phyloP scores from a whole-genome alignment of 2,888 invertebrate genomes.

The Eristalinus sepulchralis region DNA sequence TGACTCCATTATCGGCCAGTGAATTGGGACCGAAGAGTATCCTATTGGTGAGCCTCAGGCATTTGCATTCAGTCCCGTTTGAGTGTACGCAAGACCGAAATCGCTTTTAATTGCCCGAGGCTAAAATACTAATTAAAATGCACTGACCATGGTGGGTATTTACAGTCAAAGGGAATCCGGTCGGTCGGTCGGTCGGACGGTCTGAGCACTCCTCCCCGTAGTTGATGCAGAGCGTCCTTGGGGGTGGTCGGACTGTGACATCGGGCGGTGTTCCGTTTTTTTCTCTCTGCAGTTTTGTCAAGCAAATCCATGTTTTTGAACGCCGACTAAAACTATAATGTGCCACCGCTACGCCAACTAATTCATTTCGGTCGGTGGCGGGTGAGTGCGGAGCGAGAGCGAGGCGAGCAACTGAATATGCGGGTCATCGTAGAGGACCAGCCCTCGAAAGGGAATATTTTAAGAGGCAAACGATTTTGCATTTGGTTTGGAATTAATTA shows the following conservation, averaged over 20 bases:
- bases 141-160: slow-evolving; percentile 62
- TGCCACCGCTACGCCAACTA: slow-evolving; percentile 35
- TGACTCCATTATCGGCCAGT: slow-evolving; percentile 43
- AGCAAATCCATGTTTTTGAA: slow-evolving; percentile 29
- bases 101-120: slow-evolving; percentile 55
- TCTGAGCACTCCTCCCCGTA: neutral
- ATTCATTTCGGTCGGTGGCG: slow-evolving; percentile 33
- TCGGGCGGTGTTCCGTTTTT: slow-evolving; percentile 2
- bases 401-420: neutral
- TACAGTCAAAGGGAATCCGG: slow-evolving; percentile 54
- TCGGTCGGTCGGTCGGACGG: neutral
- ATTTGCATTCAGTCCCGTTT: slow-evolving; percentile 18
- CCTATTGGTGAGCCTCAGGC: slow-evolving; percentile 5
- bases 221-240: slow-evolving; percentile 23
- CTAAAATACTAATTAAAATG: slow-evolving; percentile 65
- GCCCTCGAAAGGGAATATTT: slow-evolving; percentile 55
- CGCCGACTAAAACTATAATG: slow-evolving; percentile 25
- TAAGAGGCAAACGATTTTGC: slow-evolving; percentile 64
- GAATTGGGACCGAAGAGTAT: slow-evolving; percentile 24
- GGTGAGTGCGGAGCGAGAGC: neutral
- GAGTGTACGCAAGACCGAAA: slow-evolving; percentile 37
- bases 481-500: slow-evolving; percentile 61
- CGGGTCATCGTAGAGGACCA: slow-evolving; percentile 14
- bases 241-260: slow-evolving; percentile 9
- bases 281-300: neutral